Evolutionary conservation across 2,113 vertebrate species (phyloP), one percentile per base, ranked within the genome.

Genomic region (Herpetotheres cachinnans): DNA sequence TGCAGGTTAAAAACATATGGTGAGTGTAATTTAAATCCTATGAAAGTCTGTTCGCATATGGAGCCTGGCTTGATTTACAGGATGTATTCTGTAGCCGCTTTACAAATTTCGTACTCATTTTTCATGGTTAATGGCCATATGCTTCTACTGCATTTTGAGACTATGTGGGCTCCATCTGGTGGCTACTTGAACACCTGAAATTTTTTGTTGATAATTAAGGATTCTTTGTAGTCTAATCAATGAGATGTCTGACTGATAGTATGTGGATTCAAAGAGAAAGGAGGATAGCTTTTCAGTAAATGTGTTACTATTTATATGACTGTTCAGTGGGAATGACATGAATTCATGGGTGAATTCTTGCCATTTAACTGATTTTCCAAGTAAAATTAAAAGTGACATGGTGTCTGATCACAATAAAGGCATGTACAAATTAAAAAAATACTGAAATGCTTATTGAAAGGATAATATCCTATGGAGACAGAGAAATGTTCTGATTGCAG

Each of bases 171-270:
- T 96, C 72, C 79, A 92, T 93, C 80, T 96, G 69, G 42, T 96
- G 79, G 54, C 73, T 96, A 93, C 92, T 8, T 86, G 47, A 96
- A 95, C 47, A 90, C 59, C 47, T 92, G 76, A 95, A 95, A 84
- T 74, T 81, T 89, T 84, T 92, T 87, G 42, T 97, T 87, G 44
- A 30, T 86, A 94, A 95, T 95, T 85, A 96, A 72, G 56, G 47
- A 72, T 70, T 95, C 72, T 87, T 90, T 91, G 62, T 82, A 72
- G n/a, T 34, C 46, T 83, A 66, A 70, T 94, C 92, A 83, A 82
- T 89, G 59, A 49, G 24, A 36, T 76, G 27, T 38, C 55, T 92
- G 47, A 36, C 29, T 65, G 49, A 38, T 56, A 65, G 61, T 89
- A 73, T 5, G 19, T 47, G 26, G 7, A 17, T 74, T 92, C 42